Evolutionary conservation across 30 jellyfish, hydroid and myxozoan genomes (phyloP).

Genomic region (Clytia hemisphaerica): DNA sequence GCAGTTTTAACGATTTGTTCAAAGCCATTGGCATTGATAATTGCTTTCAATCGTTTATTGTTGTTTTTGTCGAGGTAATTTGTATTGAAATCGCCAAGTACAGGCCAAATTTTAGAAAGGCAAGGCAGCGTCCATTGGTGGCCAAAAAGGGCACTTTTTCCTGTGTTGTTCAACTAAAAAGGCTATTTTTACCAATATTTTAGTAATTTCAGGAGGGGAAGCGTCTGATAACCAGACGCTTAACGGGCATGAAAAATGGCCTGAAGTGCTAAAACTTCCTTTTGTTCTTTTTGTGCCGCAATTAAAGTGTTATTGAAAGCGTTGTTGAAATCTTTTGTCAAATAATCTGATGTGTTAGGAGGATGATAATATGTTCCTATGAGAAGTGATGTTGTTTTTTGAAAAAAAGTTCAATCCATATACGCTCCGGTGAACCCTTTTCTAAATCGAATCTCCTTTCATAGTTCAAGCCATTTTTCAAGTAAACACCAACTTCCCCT

Average conservation of each 20-base stretch:
- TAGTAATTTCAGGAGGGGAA: too few species aligned
- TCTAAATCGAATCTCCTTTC: constrained; percentile 51
- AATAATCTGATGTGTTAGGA: constrained; percentile 39
- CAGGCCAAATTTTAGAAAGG: too few species aligned
- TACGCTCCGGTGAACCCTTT: constrained; percentile 34
- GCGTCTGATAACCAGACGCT: too few species aligned
- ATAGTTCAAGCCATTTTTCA: constrained; percentile 20
- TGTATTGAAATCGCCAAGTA: constrained; percentile 57
- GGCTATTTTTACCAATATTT: too few species aligned
- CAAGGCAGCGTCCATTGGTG: too few species aligned
- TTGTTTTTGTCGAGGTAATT: constrained; percentile 40
- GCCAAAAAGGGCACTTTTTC: too few species aligned
- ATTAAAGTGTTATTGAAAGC: constrained; percentile 14
- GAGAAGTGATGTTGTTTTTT: constrained; percentile 33
- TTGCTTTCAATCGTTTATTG: constrained; percentile 25
- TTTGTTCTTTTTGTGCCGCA: constrained; percentile 16
- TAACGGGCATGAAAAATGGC: too few species aligned
- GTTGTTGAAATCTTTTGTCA: constrained; percentile 18
- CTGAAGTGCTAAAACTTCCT: not conserved
- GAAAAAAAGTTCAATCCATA: constrained; percentile 44
- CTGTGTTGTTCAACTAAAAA: too few species aligned
- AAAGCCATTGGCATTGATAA: constrained; percentile 8
- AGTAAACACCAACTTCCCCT: constrained; percentile 59
- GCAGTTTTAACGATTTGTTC: constrained; percentile 16
- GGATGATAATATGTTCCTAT: constrained; percentile 43